Evolutionary conservation across 2,888 invertebrate genomes (phyloP), one percentile per base, ranked within the genome.

Genomic region (Scaptomyza flava): DNA sequence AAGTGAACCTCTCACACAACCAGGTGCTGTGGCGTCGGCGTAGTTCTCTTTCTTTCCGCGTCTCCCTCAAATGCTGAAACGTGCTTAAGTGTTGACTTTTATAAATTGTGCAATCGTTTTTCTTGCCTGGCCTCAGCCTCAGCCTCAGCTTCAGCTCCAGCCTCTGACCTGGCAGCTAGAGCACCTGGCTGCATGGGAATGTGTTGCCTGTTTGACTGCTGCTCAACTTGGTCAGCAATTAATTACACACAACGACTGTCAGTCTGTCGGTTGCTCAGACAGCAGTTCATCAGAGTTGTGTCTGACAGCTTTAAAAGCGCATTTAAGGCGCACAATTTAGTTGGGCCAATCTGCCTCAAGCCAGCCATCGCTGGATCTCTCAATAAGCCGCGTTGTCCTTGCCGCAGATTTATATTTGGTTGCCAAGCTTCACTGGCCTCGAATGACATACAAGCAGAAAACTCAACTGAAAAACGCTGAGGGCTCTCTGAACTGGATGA

Each of bases 81-180:
- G 84, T 84, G 84, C 86, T 86, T 71, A 84, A 84, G 84, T 84
- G 84, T 74, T 88, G 87, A 87, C 88, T 83, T 87, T 82, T 87
- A 86, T 88, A 88, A 84, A 84, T 84, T 87, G 88, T 84, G 77
- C 75, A 75, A 79, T 81, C 82, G 74, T 79, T 79, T 77, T 79
- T 72, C 70, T 72, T 77, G 47, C 65, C 65, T 57, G 36, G 23
- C 38, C 69, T 36, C 20, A 11, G 17, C 17, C 42, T 33, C 27
- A 23, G 38, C n/a, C 17, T 34, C 20, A 41, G 43, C 33, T 6
- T 33, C 17, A 17, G 47, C 31, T 14, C 20, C 17, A 17, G 47
- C 31, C 14, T 47, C 41, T 65, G 67, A 45, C 68, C 48, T 53
- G 45, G 20, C 45, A 17, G 61, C 33, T 12, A 31, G 46, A 43